These are phyloP conservation scores for Orius insidiosus DNA, from an alignment of 1,140 invertebrate species.

Conservation along the genomic window DNA sequence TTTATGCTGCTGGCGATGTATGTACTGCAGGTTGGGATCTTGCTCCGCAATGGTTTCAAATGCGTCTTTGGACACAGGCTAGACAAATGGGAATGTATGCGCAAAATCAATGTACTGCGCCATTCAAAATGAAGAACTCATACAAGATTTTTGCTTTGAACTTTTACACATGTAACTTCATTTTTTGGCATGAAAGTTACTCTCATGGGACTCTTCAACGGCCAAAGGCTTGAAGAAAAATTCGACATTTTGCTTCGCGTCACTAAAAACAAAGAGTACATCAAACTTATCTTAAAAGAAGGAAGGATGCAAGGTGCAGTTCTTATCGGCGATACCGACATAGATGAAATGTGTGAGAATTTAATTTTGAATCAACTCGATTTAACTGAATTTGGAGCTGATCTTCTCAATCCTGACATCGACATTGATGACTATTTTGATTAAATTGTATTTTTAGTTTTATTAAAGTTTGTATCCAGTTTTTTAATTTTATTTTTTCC, in stretches of 20 bases:
- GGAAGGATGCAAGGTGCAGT: conserved; percentile 81
- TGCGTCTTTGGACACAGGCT: conserved; percentile 95
- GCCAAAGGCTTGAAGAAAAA: conserved; percentile 63
- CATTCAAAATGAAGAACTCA: conserved; percentile 39
- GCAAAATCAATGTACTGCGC: conserved; percentile 72
- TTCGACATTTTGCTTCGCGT: conserved; percentile 79
- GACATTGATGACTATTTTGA: conserved; percentile 99
- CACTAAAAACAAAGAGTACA: conserved; percentile 68
- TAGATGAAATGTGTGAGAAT: conserved; percentile 98
- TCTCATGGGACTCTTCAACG: conserved; percentile 85
- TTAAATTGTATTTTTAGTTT: conserved; percentile 29
- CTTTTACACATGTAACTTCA: conserved; percentile 90
- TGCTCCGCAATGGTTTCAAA: conserved; percentile 84
- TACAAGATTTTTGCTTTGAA: conserved; percentile 92
- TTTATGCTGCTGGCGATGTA: conserved; percentile 92
- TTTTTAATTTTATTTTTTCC: too few species aligned
- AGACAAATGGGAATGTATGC: conserved; percentile 91
- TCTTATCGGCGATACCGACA: conserved; percentile 88
- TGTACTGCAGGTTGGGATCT: conserved; percentile 62
- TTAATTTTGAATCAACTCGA: conserved; percentile 90
- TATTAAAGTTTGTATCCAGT: background rate
- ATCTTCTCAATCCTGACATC: conserved; percentile 85
- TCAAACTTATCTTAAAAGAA: conserved; percentile 78
- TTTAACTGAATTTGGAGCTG: conserved; percentile 70
- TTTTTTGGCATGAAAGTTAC: conserved; percentile 93